These are phyloP conservation scores for Erpornis zantholeuca DNA, from an alignment of 2,113 vertebrate species.

Conservation along the genomic window DNA sequence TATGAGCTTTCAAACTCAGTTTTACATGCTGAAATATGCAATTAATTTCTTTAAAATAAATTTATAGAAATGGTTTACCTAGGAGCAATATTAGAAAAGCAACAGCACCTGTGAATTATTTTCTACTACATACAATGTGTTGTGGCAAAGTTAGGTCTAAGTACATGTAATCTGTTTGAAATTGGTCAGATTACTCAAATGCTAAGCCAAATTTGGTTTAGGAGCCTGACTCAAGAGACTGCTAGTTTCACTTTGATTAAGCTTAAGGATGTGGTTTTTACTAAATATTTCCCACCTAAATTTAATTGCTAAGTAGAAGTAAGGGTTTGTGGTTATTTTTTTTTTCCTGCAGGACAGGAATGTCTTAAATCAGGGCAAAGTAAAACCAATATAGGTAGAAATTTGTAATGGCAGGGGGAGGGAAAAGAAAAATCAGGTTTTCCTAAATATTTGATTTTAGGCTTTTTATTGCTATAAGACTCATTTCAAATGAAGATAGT, in stretches of 20 bases:
- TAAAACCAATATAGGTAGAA: not conserved
- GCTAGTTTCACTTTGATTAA: not conserved
- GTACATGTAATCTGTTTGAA: not conserved
- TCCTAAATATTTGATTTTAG: not conserved
- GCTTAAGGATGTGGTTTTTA: not conserved
- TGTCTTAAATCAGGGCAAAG: not conserved
- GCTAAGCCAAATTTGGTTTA: not conserved
- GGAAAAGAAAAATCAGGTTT: not conserved
- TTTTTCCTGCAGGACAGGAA: not conserved
- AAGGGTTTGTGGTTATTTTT: not conserved
- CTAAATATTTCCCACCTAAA: not conserved
- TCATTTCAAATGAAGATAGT: not conserved
- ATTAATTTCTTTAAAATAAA: not conserved
- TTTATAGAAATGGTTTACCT: not conserved
- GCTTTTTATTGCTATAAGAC: not conserved
- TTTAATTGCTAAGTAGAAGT: not conserved
- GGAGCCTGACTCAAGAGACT: not conserved
- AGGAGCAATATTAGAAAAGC: not conserved
- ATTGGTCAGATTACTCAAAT: not conserved
- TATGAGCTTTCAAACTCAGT: not conserved
- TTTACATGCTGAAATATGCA: not conserved
- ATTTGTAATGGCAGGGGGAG: not conserved
- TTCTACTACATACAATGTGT: not conserved
- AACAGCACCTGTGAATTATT: not conserved
- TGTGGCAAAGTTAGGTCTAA: not conserved